phyloP scores from a whole-genome alignment of 2,797 vertebrate genomes.

The Rhinoraja longicauda region DNA sequence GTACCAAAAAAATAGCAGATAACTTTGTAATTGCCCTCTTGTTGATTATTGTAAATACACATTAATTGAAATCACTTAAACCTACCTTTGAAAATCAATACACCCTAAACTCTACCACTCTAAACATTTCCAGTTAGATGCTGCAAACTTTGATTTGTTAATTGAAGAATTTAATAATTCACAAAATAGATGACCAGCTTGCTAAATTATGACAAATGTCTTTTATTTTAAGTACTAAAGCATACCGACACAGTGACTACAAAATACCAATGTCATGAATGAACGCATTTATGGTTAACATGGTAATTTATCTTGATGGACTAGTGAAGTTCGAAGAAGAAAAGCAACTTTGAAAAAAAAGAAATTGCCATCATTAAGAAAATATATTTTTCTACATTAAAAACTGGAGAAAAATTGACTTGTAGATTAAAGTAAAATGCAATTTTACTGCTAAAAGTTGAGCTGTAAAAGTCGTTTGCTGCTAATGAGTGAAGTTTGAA shows the following conservation, averaged over 20 bases:
- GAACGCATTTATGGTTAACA: slow-evolving; percentile 31
- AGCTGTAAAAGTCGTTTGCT: background rate
- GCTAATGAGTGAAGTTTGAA: slow-evolving; percentile 42
- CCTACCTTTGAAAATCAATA: slow-evolving; percentile 49
- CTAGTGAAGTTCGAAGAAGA: background rate
- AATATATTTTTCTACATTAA: background rate
- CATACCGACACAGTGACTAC: slow-evolving; percentile 46
- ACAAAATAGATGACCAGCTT: slow-evolving; percentile 50
- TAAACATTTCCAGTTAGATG: slow-evolving; percentile 49
- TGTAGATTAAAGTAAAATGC: background rate
- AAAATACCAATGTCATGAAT: slow-evolving; percentile 32
- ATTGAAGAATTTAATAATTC: slow-evolving; percentile 55
- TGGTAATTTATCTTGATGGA: too few relatives aligned
- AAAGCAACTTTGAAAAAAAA: background rate
- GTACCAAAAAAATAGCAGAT: background rate
- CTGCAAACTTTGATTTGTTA: slow-evolving; percentile 48
- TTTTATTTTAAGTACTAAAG: slow-evolving; percentile 44
- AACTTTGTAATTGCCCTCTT: background rate
- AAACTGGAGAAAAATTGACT: background rate
- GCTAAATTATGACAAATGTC: slow-evolving; percentile 51
- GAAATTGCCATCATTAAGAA: background rate
- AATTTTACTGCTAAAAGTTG: background rate
- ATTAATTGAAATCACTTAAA: slow-evolving; percentile 45
- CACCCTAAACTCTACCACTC: slow-evolving; percentile 51
- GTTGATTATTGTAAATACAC: background rate